A percentile compares a stretch with the other conserved stretches of the same genome.
These are phyloP conservation scores for Myrmecobius fasciatus DNA, from an alignment of 2,113 vertebrate genomes.

Conservation along the genomic window DNA sequence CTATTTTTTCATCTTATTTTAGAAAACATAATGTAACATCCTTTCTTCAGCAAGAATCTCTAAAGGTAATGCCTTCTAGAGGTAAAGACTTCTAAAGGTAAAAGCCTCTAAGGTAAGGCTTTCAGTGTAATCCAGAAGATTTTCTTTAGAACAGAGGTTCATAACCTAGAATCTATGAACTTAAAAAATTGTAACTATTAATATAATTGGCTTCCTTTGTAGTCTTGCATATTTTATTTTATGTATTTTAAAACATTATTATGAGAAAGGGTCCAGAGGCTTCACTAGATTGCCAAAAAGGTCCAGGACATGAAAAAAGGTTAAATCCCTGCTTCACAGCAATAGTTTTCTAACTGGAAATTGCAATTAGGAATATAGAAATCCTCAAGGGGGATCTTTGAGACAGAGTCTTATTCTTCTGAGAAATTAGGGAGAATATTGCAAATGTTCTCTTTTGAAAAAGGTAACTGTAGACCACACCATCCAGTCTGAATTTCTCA, in stretches of 20 bases:
- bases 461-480: background rate
- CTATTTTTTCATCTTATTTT: background rate
- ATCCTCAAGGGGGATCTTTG: background rate
- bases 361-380: background rate
- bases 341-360: background rate
- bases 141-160: background rate
- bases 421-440: background rate
- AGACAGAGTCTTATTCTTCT: background rate
- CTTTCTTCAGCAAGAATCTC: constrained; percentile 1
- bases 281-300: background rate
- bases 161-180: background rate
- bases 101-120: background rate
- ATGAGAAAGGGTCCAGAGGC: background rate
- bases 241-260: background rate
- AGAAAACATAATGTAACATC: background rate
- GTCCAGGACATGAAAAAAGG: background rate
- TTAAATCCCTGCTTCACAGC: constrained; percentile 9
- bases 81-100: too few species aligned
- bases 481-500: background rate
- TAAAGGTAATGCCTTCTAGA: too few species aligned
- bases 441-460: background rate
- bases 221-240: background rate
- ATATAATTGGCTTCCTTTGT: background rate
- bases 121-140: background rate
- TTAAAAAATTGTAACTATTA: background rate